Evolutionary conservation across 2,797 vertebrate genomes (phyloP).

Genomic region (Acanthopagrus latus): DNA sequence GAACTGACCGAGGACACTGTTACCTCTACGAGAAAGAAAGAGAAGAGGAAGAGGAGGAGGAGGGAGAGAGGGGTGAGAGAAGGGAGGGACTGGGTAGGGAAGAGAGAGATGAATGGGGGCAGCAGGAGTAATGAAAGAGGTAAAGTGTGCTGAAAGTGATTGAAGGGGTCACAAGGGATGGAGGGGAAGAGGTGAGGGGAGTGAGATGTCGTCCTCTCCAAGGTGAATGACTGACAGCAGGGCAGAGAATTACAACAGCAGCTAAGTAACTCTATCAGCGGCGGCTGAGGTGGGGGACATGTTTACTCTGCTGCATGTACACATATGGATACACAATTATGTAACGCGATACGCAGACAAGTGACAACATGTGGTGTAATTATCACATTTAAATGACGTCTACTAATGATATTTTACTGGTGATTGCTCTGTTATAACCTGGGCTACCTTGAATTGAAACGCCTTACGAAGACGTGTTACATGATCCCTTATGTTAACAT

Average conservation of each 20-base stretch:
- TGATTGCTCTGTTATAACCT: neutral
- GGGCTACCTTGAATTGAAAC: neutral
- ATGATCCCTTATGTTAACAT: neutral
- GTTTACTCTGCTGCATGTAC: conserved; percentile 15
- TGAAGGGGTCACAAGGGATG: conserved; percentile 27
- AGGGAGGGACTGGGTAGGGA: conserved; percentile 1
- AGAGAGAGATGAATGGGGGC: conserved; percentile 13
- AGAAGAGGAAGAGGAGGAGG: neutral
- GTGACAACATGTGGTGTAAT: neutral
- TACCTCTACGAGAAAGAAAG: conserved; percentile 46
- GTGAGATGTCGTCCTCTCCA: conserved; percentile 45
- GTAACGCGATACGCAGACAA: conserved; percentile 12
- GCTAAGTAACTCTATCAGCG: conserved; percentile 39
- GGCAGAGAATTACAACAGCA: conserved; percentile 46
- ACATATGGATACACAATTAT: neutral
- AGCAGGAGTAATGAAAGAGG: conserved; percentile 31
- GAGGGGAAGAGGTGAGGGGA: conserved; percentile 13
- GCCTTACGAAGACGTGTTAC: neutral
- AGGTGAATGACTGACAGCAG: conserved; percentile 57
- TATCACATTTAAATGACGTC: conserved; percentile 19
- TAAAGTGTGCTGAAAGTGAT: conserved; percentile 33
- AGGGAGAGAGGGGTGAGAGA: conserved; percentile 8
- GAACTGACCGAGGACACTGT: conserved; percentile 67
- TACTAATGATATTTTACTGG: neutral
- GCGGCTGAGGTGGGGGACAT: neutral